Conservation (phyloP, 2,797 vertebrate species). For the Cyclura pinguis region DNA sequence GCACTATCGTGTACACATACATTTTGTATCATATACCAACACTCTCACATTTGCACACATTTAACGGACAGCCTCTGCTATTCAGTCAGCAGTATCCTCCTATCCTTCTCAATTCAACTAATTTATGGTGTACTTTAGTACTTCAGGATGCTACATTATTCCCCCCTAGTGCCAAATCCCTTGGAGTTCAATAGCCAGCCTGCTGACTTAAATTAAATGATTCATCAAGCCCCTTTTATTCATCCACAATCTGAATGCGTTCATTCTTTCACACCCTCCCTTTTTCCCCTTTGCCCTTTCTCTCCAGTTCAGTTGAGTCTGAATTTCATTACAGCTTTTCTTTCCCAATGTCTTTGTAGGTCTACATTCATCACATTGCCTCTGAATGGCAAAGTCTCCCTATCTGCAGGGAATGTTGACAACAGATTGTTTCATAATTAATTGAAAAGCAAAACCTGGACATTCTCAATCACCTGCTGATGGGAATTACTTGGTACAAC, state of each 20-base stretch:
- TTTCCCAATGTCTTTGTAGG: slow-evolving; percentile 41
- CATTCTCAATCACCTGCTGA: slow-evolving; percentile 66
- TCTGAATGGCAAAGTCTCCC: slow-evolving; percentile 62
- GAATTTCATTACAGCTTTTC: slow-evolving; percentile 61
- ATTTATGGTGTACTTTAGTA: slow-evolving; percentile 22
- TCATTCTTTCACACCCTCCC: slow-evolving; percentile 49
- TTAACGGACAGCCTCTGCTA: slow-evolving; percentile 27
- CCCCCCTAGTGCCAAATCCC: slow-evolving; percentile 6
- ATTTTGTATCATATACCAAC: background rate
- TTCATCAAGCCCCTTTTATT: slow-evolving; percentile 58
- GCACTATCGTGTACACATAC: background rate
- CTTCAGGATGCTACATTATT: background rate
- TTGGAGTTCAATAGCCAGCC: slow-evolving; percentile 21
- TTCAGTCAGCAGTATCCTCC: background rate
- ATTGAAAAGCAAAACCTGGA: slow-evolving; percentile 74
- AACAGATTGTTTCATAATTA: slow-evolving; percentile 74
- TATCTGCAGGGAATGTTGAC: slow-evolving; percentile 66
- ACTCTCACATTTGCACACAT: background rate
- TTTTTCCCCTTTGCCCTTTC: slow-evolving; percentile 34
- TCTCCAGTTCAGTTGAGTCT: slow-evolving; percentile 48
- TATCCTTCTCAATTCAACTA: background rate
- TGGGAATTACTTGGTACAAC: slow-evolving; percentile 61
- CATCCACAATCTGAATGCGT: slow-evolving; percentile 41
- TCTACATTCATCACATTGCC: slow-evolving; percentile 55
- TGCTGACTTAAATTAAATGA: slow-evolving; percentile 44